A percentile compares a stretch with the other conserved stretches of the same genome.
phyloP scores from a whole-genome alignment of 2,888 invertebrate genomes.

The Branchellion lobata region DNA sequence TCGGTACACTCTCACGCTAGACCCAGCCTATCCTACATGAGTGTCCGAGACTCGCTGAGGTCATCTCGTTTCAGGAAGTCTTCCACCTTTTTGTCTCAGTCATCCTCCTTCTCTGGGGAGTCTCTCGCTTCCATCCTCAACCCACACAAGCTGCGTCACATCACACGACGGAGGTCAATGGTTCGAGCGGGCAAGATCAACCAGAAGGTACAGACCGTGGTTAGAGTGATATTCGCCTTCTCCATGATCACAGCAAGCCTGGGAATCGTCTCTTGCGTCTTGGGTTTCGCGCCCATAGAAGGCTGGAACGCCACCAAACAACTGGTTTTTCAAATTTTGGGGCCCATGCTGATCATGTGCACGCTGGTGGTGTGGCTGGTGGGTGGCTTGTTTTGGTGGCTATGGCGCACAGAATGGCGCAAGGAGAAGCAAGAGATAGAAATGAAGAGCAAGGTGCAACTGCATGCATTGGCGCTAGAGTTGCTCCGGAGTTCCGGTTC shows the following conservation, averaged over 20 bases:
- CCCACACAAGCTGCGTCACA: constrained; percentile 29
- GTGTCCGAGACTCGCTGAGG: constrained; percentile 26
- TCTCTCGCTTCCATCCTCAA: constrained; percentile 30
- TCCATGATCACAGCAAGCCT: constrained; percentile 51
- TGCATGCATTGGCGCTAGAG: constrained; percentile 53
- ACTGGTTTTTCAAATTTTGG: constrained; percentile 51
- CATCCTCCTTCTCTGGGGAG: constrained; percentile 10
- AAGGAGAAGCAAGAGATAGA: constrained; percentile 52
- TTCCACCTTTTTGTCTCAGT: constrained; percentile 5
- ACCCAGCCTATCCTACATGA: constrained; percentile 27
- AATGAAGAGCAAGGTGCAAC: constrained; percentile 52
- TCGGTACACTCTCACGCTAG: constrained; percentile 4
- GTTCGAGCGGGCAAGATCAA: constrained; percentile 28
- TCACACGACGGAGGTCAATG: constrained; percentile 45
- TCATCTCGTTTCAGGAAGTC: constrained; percentile 27
- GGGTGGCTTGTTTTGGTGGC: constrained; percentile 50
- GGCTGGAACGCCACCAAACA: constrained; percentile 48
- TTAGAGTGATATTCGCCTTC: constrained; percentile 51
- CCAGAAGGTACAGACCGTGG: constrained; percentile 47
- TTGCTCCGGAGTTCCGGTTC: constrained; percentile 50
- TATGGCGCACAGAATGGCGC: constrained; percentile 52
- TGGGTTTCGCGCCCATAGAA: constrained; percentile 50
- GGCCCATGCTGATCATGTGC: constrained; percentile 51
- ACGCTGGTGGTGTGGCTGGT: constrained; percentile 52
- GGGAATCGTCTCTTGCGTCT: constrained; percentile 51